A percentile compares a stretch with the other conserved stretches of the same genome.
Conservation (phyloP, 1,140 invertebrate genomes). For the Portunus trituberculatus region DNA sequence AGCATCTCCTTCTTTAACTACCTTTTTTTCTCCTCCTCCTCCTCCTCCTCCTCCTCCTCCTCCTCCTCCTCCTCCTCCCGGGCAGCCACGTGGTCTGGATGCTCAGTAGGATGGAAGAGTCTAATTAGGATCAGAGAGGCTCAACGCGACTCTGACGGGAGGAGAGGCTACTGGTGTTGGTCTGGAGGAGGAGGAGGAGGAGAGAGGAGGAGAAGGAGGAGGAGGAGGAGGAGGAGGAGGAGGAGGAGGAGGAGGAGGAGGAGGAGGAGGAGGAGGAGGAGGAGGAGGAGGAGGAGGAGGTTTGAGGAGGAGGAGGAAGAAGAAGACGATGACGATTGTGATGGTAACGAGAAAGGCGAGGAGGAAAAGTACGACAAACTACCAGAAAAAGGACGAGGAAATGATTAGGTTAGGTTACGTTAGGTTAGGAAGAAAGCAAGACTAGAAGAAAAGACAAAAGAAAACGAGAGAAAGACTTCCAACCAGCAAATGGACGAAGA, state of each 20-base stretch:
- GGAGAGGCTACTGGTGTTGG: not conserved
- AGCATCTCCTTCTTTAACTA: not conserved
- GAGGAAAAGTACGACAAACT: not conserved
- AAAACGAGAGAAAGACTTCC: not conserved
- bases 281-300: not conserved
- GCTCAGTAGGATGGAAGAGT: not conserved
- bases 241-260: not conserved
- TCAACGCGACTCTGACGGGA: not conserved
- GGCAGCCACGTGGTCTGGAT: not conserved
- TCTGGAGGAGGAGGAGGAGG: not conserved
- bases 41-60: not conserved
- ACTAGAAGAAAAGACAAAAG: not conserved
- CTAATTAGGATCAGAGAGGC: not conserved
- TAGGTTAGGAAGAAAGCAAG: not conserved
- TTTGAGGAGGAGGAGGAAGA: not conserved
- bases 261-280: not conserved
- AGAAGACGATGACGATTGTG: not conserved
- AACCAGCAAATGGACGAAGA: too few relatives aligned
- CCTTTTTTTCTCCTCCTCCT: conserved; percentile 1
- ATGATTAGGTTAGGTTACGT: too few relatives aligned
- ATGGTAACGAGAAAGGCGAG: not conserved
- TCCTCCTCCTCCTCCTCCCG: conserved; percentile 1
- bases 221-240: conserved; percentile 3
- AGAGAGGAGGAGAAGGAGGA: not conserved
- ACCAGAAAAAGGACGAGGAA: not conserved